A percentile compares a stretch with the other conserved stretches of the same genome.
Evolutionary conservation across 2,888 invertebrate genomes (phyloP).

Genomic region (Hirtodrosophila confusa): DNA sequence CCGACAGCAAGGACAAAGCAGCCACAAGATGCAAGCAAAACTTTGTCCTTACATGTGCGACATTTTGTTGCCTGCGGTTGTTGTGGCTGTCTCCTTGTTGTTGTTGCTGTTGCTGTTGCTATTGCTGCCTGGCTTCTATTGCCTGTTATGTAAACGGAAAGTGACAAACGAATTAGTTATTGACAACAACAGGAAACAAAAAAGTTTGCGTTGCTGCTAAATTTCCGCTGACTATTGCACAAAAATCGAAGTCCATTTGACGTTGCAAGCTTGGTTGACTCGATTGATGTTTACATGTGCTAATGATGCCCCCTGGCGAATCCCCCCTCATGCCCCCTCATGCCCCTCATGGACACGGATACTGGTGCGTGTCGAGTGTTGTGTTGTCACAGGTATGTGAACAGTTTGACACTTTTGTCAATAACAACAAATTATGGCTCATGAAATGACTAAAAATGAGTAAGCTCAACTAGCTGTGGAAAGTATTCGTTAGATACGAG

Average conservation of each 20-base stretch:
- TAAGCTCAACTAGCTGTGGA: too few species aligned
- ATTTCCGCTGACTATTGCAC: slow-evolving; percentile 70
- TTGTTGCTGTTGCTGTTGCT: slow-evolving; percentile 7
- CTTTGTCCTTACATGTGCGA: slow-evolving; percentile 70
- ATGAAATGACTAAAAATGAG: slow-evolving; percentile 9
- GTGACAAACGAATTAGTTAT: slow-evolving; percentile 80
- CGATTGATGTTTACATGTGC: slow-evolving; percentile 45
- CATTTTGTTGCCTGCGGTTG: slow-evolving; percentile 64
- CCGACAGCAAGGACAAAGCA: slow-evolving; percentile 57
- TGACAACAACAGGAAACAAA: slow-evolving; percentile 77
- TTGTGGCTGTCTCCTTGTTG: slow-evolving; percentile 21
- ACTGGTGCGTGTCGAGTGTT: slow-evolving; percentile 8
- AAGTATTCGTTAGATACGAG: too few species aligned
- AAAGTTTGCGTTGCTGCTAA: slow-evolving; percentile 67
- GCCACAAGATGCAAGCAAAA: slow-evolving; percentile 59
- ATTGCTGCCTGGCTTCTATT: too few species aligned
- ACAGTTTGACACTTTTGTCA: slow-evolving; percentile 63
- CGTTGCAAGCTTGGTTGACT: slow-evolving; percentile 18
- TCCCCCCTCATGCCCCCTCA: too few species aligned
- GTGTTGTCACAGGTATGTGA: slow-evolving; percentile 40
- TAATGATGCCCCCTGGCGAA: slow-evolving; percentile 49
- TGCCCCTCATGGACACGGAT: too few species aligned
- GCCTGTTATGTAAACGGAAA: slow-evolving; percentile 75
- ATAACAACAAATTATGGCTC: slow-evolving; percentile 50
- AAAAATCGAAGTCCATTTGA: slow-evolving; percentile 49